These are phyloP conservation scores for Scolanthus callimorphus DNA, from an alignment of 92 coral and sea anemone genomes.

Conservation along the genomic window DNA sequence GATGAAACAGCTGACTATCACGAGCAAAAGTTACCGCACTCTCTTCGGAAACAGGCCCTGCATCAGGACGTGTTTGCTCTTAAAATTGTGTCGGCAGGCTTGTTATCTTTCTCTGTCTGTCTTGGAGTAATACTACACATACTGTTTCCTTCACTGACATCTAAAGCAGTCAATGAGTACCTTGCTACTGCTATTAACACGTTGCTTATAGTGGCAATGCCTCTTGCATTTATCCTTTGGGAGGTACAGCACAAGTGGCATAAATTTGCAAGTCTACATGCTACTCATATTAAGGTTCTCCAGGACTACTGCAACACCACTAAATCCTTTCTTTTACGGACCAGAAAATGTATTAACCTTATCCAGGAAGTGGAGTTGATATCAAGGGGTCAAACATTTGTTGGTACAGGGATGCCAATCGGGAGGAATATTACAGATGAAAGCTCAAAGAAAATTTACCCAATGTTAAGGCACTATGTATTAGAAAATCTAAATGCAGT, in stretches of 20 bases:
- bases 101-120: not conserved
- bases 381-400: slow-evolving; percentile 73
- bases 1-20: not conserved
- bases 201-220: not conserved
- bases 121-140: not conserved
- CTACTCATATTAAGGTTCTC: slow-evolving; percentile 24
- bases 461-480: slow-evolving; percentile 49
- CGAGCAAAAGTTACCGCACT: not conserved
- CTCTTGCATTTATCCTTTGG: not conserved
- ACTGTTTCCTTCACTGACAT: not conserved
- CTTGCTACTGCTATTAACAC: not conserved
- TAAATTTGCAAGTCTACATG: slow-evolving; percentile 17
- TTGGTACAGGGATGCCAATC: slow-evolving; percentile 46
- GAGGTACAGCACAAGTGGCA: not conserved
- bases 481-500: slow-evolving; percentile 20
- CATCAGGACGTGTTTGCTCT: no score
- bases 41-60: no score
- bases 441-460: slow-evolving; percentile 32
- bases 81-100: no score
- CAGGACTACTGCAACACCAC: slow-evolving; percentile 24
- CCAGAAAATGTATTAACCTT: slow-evolving; percentile 63
- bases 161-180: not conserved
- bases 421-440: slow-evolving; percentile 18
- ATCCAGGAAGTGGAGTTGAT: slow-evolving; percentile 89
- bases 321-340: slow-evolving; percentile 27